Evolutionary conservation across 2,113 vertebrate species (phyloP).

Genomic region (Lethenteron reissneri): DNA sequence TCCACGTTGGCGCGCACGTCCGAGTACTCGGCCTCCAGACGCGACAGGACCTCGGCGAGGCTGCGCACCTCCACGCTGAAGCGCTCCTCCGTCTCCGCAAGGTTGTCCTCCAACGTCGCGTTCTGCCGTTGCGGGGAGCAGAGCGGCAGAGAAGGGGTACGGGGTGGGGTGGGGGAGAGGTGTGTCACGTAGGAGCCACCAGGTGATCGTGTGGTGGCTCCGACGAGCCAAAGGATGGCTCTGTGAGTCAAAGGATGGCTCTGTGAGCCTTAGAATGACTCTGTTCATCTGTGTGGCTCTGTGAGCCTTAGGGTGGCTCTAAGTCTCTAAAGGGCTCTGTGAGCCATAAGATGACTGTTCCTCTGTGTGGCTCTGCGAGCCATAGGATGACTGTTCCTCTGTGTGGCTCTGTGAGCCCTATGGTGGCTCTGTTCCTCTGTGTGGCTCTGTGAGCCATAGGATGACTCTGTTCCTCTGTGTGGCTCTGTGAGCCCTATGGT

Average conservation of each 20-base stretch:
- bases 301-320: too few species aligned
- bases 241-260: not conserved
- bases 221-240: not conserved
- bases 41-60: not conserved
- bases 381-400: too few species aligned
- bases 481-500: too few species aligned
- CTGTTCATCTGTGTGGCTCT: too few species aligned
- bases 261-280: not conserved
- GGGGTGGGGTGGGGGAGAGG: not conserved
- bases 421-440: too few species aligned
- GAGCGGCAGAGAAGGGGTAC: not conserved
- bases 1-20: constrained; percentile 2
- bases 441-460: too few species aligned
- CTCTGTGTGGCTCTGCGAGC: too few species aligned
- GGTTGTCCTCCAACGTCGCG: not conserved
- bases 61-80: constrained; percentile 1
- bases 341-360: too few species aligned
- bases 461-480: too few species aligned
- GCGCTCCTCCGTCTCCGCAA: not conserved
- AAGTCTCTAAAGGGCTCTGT: too few species aligned
- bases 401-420: too few species aligned
- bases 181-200: not conserved
- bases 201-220: not conserved
- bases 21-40: not conserved
- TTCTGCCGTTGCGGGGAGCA: not conserved